phyloP scores from a whole-genome alignment of 2,113 vertebrate genomes.

The Nibea coibor region DNA sequence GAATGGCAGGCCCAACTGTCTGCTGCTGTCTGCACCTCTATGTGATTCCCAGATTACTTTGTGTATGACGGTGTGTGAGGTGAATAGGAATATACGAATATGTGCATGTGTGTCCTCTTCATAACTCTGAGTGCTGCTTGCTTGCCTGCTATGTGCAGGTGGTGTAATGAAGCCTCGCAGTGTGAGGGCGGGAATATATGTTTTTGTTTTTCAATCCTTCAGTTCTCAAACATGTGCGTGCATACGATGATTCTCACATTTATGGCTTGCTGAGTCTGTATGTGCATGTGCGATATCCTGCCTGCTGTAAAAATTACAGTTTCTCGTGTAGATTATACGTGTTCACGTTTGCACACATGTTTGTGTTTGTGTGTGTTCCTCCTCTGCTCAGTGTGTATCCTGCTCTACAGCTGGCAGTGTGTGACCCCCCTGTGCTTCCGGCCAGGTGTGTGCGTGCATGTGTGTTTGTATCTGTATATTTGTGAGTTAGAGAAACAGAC shows the following conservation, averaged over 20 bases:
- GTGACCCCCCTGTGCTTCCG: conserved; percentile 43
- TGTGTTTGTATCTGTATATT: conserved; percentile 13
- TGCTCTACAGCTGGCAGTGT: conserved; percentile 59
- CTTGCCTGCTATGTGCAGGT: conserved; percentile 35
- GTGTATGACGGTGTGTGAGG: conserved; percentile 45
- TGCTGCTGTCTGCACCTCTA: conserved; percentile 48
- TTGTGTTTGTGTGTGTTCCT: conserved; percentile 48
- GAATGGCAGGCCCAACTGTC: conserved; percentile 56
- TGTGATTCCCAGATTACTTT: conserved; percentile 56
- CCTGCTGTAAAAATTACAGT: conserved; percentile 32
- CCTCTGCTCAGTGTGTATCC: conserved; percentile 50
- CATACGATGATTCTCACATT: conserved; percentile 20
- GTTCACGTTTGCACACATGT: conserved; percentile 30
- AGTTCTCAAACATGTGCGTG: conserved; percentile 3
- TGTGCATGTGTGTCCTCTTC: conserved; percentile 13
- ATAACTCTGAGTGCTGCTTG: conserved; percentile 32
- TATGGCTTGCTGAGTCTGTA: not conserved
- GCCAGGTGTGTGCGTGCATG: conserved; percentile 58
- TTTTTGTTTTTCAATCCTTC: conserved; percentile 35
- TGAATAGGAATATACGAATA: conserved; percentile 44
- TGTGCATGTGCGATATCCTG: conserved; percentile 11
- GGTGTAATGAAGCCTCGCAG: conserved; percentile 48
- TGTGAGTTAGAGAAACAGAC: conserved; percentile 34
- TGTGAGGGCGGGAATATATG: conserved; percentile 37
- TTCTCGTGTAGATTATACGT: conserved; percentile 29